Conservation (phyloP, 1,140 invertebrate genomes). For the Artemia franciscana region DNA sequence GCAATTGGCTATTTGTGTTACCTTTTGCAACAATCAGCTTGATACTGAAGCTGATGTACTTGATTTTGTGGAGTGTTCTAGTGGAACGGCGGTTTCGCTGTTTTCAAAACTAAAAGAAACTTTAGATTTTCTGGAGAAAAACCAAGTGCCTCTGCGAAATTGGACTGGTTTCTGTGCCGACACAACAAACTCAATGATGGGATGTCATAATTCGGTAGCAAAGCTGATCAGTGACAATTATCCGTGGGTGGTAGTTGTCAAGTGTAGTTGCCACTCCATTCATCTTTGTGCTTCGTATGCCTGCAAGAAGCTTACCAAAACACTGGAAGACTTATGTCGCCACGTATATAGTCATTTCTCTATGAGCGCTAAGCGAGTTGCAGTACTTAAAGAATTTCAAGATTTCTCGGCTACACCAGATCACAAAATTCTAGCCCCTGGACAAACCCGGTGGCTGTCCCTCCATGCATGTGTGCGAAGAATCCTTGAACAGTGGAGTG, state of each 20-base stretch:
- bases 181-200: slow-evolving; percentile 12
- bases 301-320: too few species aligned
- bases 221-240: slow-evolving; percentile 6
- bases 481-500: too few species aligned
- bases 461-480: too few species aligned
- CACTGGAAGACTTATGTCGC: too few species aligned
- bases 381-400: too few species aligned
- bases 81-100: not conserved
- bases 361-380: too few species aligned
- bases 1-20: slow-evolving; percentile 1
- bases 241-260: slow-evolving; percentile 9
- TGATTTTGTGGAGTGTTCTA: not conserved
- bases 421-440: too few species aligned
- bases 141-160: slow-evolving; percentile 5
- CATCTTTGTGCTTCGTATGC: not conserved
- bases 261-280: slow-evolving; percentile 10
- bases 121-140: not conserved
- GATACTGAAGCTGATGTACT: not conserved
- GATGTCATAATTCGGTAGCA: slow-evolving; percentile 7
- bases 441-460: too few species aligned
- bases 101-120: not conserved
- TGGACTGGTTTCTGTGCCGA: slow-evolving; percentile 10
- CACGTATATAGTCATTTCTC: too few species aligned
- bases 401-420: too few species aligned
- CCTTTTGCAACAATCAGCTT: not conserved